phyloP scores from a whole-genome alignment of 2,888 invertebrate genomes.

The Troilus luridus region DNA sequence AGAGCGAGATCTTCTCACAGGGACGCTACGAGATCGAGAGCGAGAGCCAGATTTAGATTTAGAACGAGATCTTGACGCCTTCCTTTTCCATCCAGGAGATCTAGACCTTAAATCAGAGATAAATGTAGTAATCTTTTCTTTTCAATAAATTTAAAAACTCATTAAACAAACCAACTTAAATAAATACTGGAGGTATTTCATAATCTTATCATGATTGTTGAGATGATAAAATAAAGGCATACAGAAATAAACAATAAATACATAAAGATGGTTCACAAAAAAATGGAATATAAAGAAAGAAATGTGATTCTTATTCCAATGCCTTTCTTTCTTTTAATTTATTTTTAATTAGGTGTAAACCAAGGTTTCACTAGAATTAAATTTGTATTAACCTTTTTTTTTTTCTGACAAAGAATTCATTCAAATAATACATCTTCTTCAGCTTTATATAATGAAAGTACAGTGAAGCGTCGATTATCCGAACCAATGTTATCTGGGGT shows the following conservation, averaged over 20 bases:
- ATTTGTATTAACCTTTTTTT: too few relatives aligned
- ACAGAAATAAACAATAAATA: neutral
- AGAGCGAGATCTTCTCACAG: conserved; percentile 65
- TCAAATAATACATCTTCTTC: too few relatives aligned
- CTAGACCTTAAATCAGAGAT: conserved; percentile 59
- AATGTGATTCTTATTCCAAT: too few relatives aligned
- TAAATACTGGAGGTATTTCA: conserved; percentile 9
- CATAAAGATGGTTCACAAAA: too few relatives aligned
- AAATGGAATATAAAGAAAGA: too few relatives aligned
- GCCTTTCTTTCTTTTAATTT: too few relatives aligned
- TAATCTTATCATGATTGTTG: neutral
- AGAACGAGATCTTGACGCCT: conserved; percentile 62
- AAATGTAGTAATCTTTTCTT: neutral
- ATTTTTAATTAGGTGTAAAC: too few relatives aligned
- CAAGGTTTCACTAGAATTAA: too few relatives aligned
- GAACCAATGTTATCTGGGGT: too few relatives aligned
- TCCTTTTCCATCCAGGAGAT: conserved; percentile 62
- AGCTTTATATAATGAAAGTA: too few relatives aligned
- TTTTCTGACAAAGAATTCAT: too few relatives aligned
- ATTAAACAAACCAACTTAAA: neutral
- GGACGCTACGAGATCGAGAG: conserved; percentile 66
- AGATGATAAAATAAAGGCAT: neutral
- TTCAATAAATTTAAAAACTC: neutral
- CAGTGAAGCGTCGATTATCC: too few relatives aligned
- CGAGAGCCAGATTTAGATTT: conserved; percentile 63